phyloP scores from a whole-genome alignment of 2,113 vertebrate species.

The Thomomys bottae region DNA sequence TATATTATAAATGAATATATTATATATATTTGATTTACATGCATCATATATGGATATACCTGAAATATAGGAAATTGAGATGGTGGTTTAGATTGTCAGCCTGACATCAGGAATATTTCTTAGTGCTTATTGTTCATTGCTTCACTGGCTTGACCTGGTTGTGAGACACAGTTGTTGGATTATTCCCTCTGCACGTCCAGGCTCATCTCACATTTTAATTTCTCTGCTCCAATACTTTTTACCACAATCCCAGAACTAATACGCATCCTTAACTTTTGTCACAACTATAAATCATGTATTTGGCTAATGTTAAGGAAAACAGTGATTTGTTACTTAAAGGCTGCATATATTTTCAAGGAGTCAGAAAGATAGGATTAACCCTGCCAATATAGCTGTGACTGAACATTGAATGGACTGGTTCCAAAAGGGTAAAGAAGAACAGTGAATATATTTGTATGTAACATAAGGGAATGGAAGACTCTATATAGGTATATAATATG shows the following conservation, averaged over 20 bases:
- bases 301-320: background rate
- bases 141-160: background rate
- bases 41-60: too few relatives aligned
- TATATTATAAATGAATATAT: too few relatives aligned
- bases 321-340: background rate
- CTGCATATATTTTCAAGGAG: background rate
- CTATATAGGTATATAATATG: background rate
- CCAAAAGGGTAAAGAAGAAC: background rate
- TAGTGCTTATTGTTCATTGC: background rate
- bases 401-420: background rate
- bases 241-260: background rate
- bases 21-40: too few relatives aligned
- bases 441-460: constrained; percentile 5
- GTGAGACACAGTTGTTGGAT: background rate
- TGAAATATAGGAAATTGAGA: too few relatives aligned
- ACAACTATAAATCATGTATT: background rate
- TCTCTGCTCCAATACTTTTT: too few relatives aligned
- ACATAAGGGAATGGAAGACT: background rate
- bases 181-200: background rate
- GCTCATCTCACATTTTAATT: background rate
- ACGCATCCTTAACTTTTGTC: background rate
- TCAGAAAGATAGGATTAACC: background rate
- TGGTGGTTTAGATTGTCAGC: background rate
- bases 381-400: background rate
- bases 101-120: background rate